Conservation (phyloP, 2,797 vertebrate genomes). For the Bovichtus diacanthus region DNA sequence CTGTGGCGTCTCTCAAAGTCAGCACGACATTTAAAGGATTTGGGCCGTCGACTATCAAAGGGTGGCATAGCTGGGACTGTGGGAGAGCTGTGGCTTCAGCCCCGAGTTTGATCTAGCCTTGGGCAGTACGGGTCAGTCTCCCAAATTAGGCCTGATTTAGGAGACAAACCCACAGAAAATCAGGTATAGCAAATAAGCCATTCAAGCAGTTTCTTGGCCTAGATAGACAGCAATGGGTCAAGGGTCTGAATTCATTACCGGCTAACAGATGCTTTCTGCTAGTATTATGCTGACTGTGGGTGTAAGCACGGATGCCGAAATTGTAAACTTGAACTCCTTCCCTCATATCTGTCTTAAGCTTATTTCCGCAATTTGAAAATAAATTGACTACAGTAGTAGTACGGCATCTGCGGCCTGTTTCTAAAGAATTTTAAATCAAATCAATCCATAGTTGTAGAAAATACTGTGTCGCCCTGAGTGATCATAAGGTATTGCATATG, state of each 20-base stretch:
- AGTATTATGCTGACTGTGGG: constrained; percentile 38
- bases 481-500: neutral
- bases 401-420: neutral
- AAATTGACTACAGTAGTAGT: neutral
- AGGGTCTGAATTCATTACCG: constrained; percentile 64
- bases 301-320: constrained; percentile 37
- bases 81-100: constrained; percentile 65
- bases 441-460: neutral
- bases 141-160: constrained; percentile 70
- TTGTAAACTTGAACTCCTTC: constrained; percentile 45
- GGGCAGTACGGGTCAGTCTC: constrained; percentile 65
- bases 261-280: constrained; percentile 64
- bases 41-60: constrained; percentile 72
- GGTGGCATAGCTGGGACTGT: constrained; percentile 65
- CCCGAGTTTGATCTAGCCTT: constrained; percentile 69
- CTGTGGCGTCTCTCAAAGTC: constrained; percentile 72
- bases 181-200: constrained; percentile 70
- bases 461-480: neutral
- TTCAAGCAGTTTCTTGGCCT: constrained; percentile 63
- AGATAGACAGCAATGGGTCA: constrained; percentile 60
- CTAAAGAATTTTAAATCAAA: neutral
- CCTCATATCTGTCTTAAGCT: constrained; percentile 24
- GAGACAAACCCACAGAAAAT: constrained; percentile 66
- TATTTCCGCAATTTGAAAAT: constrained; percentile 9
- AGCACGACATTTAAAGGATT: constrained; percentile 75